Base-by-base conservation (phyloP, 37 sponge, comb jelly and placozoan genomes). In the Chondrosia reniformis region DNA sequence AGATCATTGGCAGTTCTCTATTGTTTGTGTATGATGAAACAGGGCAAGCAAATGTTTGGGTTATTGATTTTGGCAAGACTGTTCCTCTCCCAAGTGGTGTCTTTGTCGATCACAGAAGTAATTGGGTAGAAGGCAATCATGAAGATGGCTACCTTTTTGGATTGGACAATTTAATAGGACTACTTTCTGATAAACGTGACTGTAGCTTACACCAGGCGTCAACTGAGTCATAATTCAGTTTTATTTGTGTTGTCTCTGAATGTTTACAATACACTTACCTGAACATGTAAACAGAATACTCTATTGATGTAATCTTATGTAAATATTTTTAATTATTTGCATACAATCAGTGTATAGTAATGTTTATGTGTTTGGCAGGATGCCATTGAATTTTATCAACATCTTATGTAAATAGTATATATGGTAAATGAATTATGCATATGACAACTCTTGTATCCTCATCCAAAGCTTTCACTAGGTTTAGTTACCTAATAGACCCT, bases 1-100 rank as follows among this genome's bases (percentile, higher is more conserved):
- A 96, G 97, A 59, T 96, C 28, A 91, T 96, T 55, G 99, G 99
- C 3, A 91, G 92, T 45, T 98, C 99, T 1, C 67, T 98, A 45
- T 83, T 98, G 41, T 95, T 98, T 76, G 99, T 98, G 4, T 90
- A 91, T 64, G 91, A 93, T 71, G 67, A 85, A 9, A 66, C 75
- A 21, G 82, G 67, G 25, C 72, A 76, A 61, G 76, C 81, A 40
- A 85, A 88, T 33, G 76, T 98, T 13, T 93, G 94, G 85, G 85
- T 95, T 84, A 98, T 98, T 54, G 99, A 98, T 74, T 98, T 98
- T 88, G 99, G 94, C 21, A 98, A 98, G 79, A 95, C 99, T 15
- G 84, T 76, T 0, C 80, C 77, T 15, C 75, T 95, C 1, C 91
- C 89, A 6, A 57, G 34, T 0, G 92, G 84, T 3, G 55, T 83